These are phyloP conservation scores for Otolemur crassicaudatus DNA, from an alignment of 2,797 vertebrate genomes.

Conservation along the genomic window DNA sequence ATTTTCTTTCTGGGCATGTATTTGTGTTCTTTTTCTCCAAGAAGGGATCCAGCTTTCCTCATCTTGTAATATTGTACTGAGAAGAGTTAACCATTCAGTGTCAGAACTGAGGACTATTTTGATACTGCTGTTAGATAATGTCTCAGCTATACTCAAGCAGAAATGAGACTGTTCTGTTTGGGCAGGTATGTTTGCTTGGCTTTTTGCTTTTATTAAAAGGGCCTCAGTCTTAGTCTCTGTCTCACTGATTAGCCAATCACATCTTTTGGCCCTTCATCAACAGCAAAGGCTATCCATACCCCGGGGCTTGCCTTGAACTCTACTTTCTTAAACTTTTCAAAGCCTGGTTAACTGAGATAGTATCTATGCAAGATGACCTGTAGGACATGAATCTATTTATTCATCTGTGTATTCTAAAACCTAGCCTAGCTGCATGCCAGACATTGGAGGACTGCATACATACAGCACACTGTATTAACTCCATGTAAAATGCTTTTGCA, in stretches of 20 bases:
- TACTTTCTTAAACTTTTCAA: conserved; percentile 37
- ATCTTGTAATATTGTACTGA: background rate
- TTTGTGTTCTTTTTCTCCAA: background rate
- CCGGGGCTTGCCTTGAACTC: conserved; percentile 31
- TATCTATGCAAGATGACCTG: background rate
- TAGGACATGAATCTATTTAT: conserved; percentile 13
- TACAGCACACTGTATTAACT: background rate
- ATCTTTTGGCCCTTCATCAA: conserved; percentile 7
- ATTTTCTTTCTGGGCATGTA: conserved; percentile 21
- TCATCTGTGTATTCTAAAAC: conserved; percentile 22
- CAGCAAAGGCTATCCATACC: background rate
- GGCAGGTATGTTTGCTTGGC: background rate
- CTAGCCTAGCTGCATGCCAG: background rate
- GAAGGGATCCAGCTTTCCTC: background rate
- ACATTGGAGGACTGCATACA: background rate
- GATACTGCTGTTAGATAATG: background rate
- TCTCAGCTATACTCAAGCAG: background rate
- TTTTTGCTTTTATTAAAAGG: conserved; percentile 2
- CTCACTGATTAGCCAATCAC: background rate
- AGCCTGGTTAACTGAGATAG: background rate
- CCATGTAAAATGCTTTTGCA: conserved; percentile 16
- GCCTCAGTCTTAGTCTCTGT: background rate
- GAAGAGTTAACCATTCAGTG: background rate
- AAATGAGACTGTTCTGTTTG: background rate
- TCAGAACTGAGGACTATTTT: background rate